phyloP scores from a whole-genome alignment of 2,797 vertebrate genomes.

The Danio jaintianensis region DNA sequence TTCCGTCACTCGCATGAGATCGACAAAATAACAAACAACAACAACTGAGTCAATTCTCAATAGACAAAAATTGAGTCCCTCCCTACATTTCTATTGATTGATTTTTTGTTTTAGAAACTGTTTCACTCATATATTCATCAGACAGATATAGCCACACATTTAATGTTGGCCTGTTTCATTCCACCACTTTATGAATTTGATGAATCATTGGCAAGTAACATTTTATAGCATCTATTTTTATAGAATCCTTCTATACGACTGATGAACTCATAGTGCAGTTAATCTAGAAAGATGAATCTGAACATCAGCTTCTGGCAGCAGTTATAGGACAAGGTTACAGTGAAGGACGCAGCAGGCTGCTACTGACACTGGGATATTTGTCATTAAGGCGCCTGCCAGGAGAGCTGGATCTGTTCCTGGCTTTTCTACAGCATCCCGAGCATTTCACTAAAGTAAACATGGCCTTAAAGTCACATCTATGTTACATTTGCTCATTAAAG shows the following conservation, averaged over 20 bases:
- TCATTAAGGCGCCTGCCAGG: conserved; percentile 43
- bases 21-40: no score
- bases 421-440: not conserved
- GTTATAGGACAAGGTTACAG: conserved; percentile 33
- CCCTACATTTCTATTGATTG: no score
- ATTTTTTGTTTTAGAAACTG: no score
- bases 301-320: conserved; percentile 4
- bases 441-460: conserved; percentile 24
- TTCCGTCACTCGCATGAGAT: no score
- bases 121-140: no score
- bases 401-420: conserved; percentile 50
- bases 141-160: no score
- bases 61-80: no score
- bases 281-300: not conserved
- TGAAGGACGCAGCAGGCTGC: conserved; percentile 28
- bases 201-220: not conserved
- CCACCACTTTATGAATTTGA: no score
- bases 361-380: conserved; percentile 46
- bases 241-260: not conserved
- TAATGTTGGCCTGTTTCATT: no score
- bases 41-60: no score
- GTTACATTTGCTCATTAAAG: not conserved
- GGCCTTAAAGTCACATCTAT: not conserved
- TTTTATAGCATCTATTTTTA: not conserved
- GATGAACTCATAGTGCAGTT: not conserved